Percentiles rank a stretch among this genome's conserved stretches.
Conservation (phyloP, 2,888 invertebrate genomes). For the Elegia similella region DNA sequence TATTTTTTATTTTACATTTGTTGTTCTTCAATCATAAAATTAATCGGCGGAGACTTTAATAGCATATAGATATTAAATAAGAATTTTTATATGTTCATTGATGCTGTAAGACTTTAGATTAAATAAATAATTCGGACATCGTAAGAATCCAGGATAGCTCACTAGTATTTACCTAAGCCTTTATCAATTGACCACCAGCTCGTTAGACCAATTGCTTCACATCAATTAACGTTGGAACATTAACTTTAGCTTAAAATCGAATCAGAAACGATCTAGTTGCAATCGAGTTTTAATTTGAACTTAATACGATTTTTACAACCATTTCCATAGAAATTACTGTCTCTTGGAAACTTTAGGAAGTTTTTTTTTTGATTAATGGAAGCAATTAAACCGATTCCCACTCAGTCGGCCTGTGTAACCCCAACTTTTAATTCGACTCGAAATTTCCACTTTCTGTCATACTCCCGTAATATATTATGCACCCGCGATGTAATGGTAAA, state of each 20-base stretch:
- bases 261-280: conserved; percentile 19
- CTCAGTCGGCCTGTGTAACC: conserved; percentile 45
- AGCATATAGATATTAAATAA: no score
- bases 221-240: not conserved
- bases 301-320: conserved; percentile 21
- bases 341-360: not conserved
- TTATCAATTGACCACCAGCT: not conserved
- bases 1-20: no score
- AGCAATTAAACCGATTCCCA: conserved; percentile 45
- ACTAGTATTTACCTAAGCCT: not conserved
- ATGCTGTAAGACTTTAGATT: no score
- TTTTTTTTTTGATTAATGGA: conserved; percentile 45
- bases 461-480: conserved; percentile 53
- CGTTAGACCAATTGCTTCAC: not conserved
- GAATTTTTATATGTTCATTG: no score
- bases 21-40: no score
- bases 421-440: conserved; percentile 42
- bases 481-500: conserved; percentile 59
- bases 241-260: not conserved
- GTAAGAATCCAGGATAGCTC: not conserved
- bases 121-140: no score
- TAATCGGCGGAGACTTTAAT: no score
- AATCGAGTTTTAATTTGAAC: conserved; percentile 21
- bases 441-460: conserved; percentile 57
- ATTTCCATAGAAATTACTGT: conserved; percentile 17